A percentile compares a stretch with the other conserved stretches of the same genome.
phyloP scores from a whole-genome alignment of 1,140 invertebrate species.

The Drosophila orosa region DNA sequence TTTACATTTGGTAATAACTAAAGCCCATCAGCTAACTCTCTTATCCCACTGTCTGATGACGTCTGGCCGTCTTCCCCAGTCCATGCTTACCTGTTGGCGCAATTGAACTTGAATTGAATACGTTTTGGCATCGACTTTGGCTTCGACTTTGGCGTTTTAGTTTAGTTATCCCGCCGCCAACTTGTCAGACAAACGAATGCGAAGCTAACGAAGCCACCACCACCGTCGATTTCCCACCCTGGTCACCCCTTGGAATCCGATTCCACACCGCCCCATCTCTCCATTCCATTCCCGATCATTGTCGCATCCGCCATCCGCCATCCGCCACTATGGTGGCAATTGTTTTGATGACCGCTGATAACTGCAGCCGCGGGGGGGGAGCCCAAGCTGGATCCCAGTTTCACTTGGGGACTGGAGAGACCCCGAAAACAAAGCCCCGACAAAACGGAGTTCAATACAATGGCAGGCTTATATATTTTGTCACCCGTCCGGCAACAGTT shows the following conservation, averaged over 20 bases:
- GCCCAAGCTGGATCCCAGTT: conserved; percentile 21
- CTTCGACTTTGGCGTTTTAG: conserved; percentile 37
- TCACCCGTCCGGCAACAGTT: conserved; percentile 62
- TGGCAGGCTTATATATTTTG: conserved; percentile 70
- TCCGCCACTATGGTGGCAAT: conserved; percentile 70
- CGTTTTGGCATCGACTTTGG: conserved; percentile 14
- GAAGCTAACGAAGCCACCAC: conserved; percentile 51
- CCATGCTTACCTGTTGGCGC: conserved; percentile 65
- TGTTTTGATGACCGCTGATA: conserved; percentile 78
- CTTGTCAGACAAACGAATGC: conserved; percentile 77
- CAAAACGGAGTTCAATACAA: conserved; percentile 68
- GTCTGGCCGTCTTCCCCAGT: conserved; percentile 15
- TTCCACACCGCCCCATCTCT: not conserved
- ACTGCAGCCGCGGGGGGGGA: conserved; percentile 58
- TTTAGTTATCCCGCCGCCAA: conserved; percentile 65
- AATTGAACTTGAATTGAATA: conserved; percentile 77
- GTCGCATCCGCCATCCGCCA: conserved; percentile 43
- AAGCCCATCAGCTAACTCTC: not conserved
- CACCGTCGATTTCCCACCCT: conserved; percentile 5
- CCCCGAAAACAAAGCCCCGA: conserved; percentile 45
- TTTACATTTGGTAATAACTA: not conserved
- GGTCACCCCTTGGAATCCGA: conserved; percentile 7
- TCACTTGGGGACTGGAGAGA: conserved; percentile 42
- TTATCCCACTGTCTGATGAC: conserved; percentile 9
- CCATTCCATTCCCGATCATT: conserved; percentile 27